Evolutionary conservation across 1,140 invertebrate species (phyloP).

Genomic region (Parasteatoda tepidariorum): DNA sequence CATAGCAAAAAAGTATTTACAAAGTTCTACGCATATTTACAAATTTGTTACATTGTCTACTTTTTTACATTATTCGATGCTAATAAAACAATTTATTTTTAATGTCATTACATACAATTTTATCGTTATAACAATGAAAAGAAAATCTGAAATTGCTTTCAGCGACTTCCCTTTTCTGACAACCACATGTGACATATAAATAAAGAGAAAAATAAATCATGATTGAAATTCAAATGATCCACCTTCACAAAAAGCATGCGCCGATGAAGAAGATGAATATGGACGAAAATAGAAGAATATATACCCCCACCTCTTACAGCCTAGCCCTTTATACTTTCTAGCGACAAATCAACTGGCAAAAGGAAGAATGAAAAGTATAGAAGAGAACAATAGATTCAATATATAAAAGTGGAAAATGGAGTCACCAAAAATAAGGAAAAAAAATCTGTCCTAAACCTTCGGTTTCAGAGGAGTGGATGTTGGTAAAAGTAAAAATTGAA

Average conservation of each 20-base stretch:
- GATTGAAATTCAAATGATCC: conserved; percentile 36
- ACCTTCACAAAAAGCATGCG: not conserved
- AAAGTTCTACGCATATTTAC: too few species aligned
- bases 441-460: not conserved
- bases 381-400: not conserved
- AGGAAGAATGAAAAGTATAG: not conserved
- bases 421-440: conserved; percentile 11
- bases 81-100: too few species aligned
- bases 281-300: conserved; percentile 6
- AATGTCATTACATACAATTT: too few species aligned
- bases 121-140: too few species aligned
- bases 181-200: conserved; percentile 29
- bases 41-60: too few species aligned
- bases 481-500: not conserved
- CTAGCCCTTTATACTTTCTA: not conserved
- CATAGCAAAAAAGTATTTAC: too few species aligned
- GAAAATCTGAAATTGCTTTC: too few species aligned
- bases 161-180: conserved; percentile 19
- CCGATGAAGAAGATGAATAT: conserved; percentile 17
- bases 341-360: conserved; percentile 36
- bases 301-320: not conserved
- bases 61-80: too few species aligned
- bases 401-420: not conserved
- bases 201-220: conserved; percentile 38
- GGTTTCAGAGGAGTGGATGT: not conserved